Evolutionary conservation across 2,113 vertebrate species (phyloP), one percentile per base, ranked within the genome.

Genomic region (Tachysurus vachellii): DNA sequence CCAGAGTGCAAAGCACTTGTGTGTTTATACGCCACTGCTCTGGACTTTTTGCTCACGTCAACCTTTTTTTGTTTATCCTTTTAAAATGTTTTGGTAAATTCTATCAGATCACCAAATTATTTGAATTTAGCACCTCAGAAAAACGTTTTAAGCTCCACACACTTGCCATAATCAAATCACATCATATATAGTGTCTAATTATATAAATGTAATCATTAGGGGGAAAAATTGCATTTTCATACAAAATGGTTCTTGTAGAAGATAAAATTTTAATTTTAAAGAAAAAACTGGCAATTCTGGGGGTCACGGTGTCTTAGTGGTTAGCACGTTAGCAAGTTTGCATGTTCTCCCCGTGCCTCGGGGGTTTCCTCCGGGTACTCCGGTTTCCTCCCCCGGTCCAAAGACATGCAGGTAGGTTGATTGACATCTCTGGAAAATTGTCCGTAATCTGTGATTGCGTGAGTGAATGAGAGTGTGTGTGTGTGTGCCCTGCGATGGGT

Each of bases 1-100:
- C 75, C 26, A 57, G 8, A 59, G 56, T 81, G 79, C 56, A 61
- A 81, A 81, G 56, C 19, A 56, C 36, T 81, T 81, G 31, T 81
- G 54, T 80, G 73, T 77, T 17, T 77, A 13, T 77, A 5, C 17
- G 0, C 16, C 6, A 28, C 66, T 14, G 21, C 71, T 23, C 11
- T 5, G 36, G 14, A 31, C 8, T 54, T 56, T 16, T 54, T 75
- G 2, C 44, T 26, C 10, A 21, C 21, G 2, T 75, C 71, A 50
- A 3, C 23, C 4, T 0, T 50, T 50, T 26, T 75, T 44, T 44
- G 1, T 42, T 17, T 26, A 62, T n/a, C 23, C 9, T 28, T 28
- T 42, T 36, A 5, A 31, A 13, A 16, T 47, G 47, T 23, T 47
- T 23, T 6, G 10, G n/a, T 76, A 2, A 50, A n/a, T 53, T 31